Base-by-base conservation (phyloP, 1,140 invertebrate genomes). In the Palaemon carinicauda region DNA sequence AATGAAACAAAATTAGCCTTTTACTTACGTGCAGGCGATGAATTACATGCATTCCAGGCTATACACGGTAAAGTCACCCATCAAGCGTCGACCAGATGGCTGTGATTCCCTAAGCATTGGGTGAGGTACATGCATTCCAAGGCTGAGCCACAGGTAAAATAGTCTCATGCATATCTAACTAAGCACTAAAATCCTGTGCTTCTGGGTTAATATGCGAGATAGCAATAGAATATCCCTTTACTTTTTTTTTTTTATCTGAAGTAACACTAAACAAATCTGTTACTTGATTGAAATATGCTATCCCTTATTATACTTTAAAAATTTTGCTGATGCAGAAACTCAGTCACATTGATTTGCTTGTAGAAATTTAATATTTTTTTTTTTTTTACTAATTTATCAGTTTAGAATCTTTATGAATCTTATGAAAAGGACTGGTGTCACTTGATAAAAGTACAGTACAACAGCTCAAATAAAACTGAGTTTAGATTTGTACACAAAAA, bases 21-120 rank as follows among this genome's bases (percentile, higher is more conserved):
- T 77, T 88, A 88, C 87, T 88, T 88, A 88, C 87, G 87, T 88
- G 87, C 87, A 88, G 87, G 81, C 78, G 87, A 29, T 50, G 80
- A 27, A 73, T 56, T 74, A 85, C 87, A 88, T 88, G 87, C 87
- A 88, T 81, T 83, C 87, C 82, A 83, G 77, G 87, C 81, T 83
- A 75, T 79, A 83, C 80, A 82, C 52, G 71, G 87, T 41, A 83
- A 88, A 74, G 77, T 79, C 75, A 71, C 71, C 78, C 87, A 54
- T 85, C 74, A 83, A 80, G 81, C 82, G 87, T 77, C 71, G 87
- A 74, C 82, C 75, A 53, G 60, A 71, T 56, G 82, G 81, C 85
- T 78, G 74, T 69, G 80, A 80, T 77, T 82, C 85, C 85, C 85
- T 75, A 60, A 80, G 29, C 54, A 60, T 75, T 54, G 82, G 87